Evolutionary conservation across 2,888 invertebrate species (phyloP).

Genomic region (Lordiphosa fenestrarum): DNA sequence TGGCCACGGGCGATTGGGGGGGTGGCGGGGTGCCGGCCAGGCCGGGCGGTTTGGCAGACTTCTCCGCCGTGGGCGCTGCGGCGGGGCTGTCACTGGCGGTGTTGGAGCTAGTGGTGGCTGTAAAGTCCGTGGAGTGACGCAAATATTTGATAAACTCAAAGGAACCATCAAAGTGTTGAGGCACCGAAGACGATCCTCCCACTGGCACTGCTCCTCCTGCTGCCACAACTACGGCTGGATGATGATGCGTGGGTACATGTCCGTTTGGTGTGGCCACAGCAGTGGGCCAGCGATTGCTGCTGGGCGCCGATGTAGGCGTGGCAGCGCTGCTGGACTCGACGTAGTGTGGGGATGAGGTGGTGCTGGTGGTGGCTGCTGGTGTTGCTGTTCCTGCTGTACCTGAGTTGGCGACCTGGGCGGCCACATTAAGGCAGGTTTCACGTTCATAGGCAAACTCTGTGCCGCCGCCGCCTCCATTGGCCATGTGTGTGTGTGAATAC

Average conservation of each 20-base stretch:
- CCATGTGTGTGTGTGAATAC: conserved; percentile 60
- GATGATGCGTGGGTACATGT: conserved; percentile 25
- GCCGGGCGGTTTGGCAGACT: conserved; percentile 12
- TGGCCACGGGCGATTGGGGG: conserved; percentile 53
- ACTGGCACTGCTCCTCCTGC: no score
- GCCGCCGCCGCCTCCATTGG: conserved; percentile 41
- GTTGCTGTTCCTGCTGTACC: conserved; percentile 20
- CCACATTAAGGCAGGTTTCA: conserved; percentile 14
- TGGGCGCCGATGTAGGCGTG: conserved; percentile 17
- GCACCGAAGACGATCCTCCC: conserved; percentile 20
- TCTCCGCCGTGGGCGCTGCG: conserved; percentile 32
- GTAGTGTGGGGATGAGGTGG: neutral
- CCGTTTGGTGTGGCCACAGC: conserved; percentile 65
- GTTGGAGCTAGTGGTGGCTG: conserved; percentile 39
- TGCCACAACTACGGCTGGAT: conserved; percentile 18
- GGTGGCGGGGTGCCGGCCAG: conserved; percentile 45
- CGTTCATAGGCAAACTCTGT: conserved; percentile 48
- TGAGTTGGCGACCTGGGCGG: conserved; percentile 19
- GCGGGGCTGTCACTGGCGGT: conserved; percentile 12
- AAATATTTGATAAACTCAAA: conserved; percentile 80
- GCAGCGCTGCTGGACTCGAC: conserved; percentile 15
- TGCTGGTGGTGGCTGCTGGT: neutral
- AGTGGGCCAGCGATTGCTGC: conserved; percentile 69
- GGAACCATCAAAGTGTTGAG: conserved; percentile 78
- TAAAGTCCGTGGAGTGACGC: conserved; percentile 78